Percentiles rank a stretch among this genome's conserved stretches.
Conservation (phyloP, 2,113 vertebrate genomes). For the Gallinago undulata region DNA sequence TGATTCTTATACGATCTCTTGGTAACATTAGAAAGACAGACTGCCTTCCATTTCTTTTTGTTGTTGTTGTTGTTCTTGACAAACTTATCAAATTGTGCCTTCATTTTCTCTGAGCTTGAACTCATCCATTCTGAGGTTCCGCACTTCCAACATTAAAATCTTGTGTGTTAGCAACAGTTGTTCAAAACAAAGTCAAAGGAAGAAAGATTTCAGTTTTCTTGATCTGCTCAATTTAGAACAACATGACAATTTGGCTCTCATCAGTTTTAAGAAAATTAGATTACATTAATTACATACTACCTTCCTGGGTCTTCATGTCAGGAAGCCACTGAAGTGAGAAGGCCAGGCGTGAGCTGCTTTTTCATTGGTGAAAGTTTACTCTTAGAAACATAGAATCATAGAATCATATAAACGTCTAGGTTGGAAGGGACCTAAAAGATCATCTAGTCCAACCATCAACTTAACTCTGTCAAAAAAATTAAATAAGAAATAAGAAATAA, state of each 20-base stretch:
- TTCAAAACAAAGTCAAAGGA: neutral
- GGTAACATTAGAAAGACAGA: neutral
- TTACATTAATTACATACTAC: neutral
- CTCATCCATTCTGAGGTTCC: neutral
- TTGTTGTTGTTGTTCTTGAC: neutral
- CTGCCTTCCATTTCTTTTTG: neutral
- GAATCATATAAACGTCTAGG: too few relatives aligned
- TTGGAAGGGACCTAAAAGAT: too few relatives aligned
- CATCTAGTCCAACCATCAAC: too few relatives aligned
- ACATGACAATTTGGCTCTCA: neutral
- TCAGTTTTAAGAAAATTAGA: neutral
- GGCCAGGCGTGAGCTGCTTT: neutral
- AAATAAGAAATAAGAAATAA: too few relatives aligned
- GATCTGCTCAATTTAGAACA: neutral
- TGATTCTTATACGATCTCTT: neutral
- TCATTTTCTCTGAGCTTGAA: neutral
- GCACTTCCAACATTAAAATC: neutral
- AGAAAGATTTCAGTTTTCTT: neutral
- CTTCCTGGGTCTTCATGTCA: neutral
- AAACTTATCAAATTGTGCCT: neutral
- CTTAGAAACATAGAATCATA: neutral
- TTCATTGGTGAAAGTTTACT: neutral
- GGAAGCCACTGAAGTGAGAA: neutral
- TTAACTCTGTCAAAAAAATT: too few relatives aligned
- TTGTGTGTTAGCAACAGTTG: neutral